Conservation (phyloP, 35 echinoderm and acorn worm genomes). For the Acanthaster planci region DNA sequence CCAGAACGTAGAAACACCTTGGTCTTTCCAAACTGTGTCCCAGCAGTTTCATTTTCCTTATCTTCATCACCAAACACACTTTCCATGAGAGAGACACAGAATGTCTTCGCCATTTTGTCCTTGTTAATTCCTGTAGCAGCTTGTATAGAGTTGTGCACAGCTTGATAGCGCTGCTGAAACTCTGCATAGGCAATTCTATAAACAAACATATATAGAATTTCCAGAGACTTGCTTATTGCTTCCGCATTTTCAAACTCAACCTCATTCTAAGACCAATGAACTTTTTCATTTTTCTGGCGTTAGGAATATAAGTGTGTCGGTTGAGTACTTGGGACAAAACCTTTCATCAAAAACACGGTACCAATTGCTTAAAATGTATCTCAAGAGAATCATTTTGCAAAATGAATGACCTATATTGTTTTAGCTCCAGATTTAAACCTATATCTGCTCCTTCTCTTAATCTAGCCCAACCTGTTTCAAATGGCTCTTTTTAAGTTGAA, state of each 20-base stretch:
- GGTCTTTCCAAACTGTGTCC: conserved; percentile 68
- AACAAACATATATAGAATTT: neutral
- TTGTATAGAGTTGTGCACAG: conserved; percentile 4
- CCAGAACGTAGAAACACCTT: conserved; percentile 83
- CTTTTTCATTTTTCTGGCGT: no score
- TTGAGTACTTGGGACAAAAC: no score
- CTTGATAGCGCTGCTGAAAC: conserved; percentile 62
- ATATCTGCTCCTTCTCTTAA: neutral
- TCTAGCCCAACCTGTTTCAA: neutral
- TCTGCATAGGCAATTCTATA: conserved; percentile 67
- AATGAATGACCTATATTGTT: no score
- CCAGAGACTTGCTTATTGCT: neutral
- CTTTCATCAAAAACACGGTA: no score
- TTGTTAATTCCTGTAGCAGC: neutral
- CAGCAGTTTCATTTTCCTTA: conserved; percentile 61
- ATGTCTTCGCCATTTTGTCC: neutral
- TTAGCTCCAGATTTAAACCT: no score
- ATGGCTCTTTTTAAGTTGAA: neutral
- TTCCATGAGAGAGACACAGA: conserved; percentile 55
- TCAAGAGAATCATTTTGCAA: no score
- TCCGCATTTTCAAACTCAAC: neutral
- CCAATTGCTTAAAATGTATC: no score
- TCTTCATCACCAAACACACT: conserved; percentile 65
- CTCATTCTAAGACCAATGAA: no score
- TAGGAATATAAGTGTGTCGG: no score